Base-by-base conservation (phyloP, 1,140 invertebrate genomes). In the Scaptomyza montana region DNA sequence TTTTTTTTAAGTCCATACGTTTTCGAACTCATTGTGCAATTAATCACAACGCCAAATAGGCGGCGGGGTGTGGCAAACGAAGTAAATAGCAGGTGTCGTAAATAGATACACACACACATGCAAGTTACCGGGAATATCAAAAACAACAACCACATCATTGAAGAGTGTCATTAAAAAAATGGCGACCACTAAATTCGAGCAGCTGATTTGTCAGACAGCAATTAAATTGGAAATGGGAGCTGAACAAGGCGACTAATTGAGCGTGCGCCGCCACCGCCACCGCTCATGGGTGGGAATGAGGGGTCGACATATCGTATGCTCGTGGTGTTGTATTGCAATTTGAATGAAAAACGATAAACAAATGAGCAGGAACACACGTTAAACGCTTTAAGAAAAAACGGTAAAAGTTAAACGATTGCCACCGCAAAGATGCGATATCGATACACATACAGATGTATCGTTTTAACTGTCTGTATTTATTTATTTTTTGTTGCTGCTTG, bases 391-490 rank as follows among this genome's bases (percentile, higher is more conserved):
- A 47, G 33, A 19, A 55, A 56, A 56, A 43, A 59, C 77, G 74
- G 61, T 80, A 78, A 87, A 72, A 78, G 78, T 87, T 86, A 81
- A 86, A 86, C 78, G 81, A 81, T 86, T 77, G 78, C 78, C 71
- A 82, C 78, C 78, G 77, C 68, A 79, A 47, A 53, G 67, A 82
- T 74, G 41, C 49, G 66, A 75, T 75, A 80, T 73, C 61, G 68
- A 80, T 86, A 87, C 46, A 61, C 59, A 33, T 33, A 59, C 65
- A 43, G 12, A n/a, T 43, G 39, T 59, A 85, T 73, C 73, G 71
- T 47, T 70, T 64, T 77, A 76, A 80, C 67, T 64, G 36, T 46
- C 25, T 46, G 28, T 71, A 41, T 43, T 36, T 55, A 8, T 16
- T 16, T 16, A 16, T 16, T 16, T 16, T 16, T 16, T 16, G 16